Evolutionary conservation across 2,888 invertebrate species (phyloP), one percentile per base, ranked within the genome.

Genomic region (Eupithecia abbreviata): DNA sequence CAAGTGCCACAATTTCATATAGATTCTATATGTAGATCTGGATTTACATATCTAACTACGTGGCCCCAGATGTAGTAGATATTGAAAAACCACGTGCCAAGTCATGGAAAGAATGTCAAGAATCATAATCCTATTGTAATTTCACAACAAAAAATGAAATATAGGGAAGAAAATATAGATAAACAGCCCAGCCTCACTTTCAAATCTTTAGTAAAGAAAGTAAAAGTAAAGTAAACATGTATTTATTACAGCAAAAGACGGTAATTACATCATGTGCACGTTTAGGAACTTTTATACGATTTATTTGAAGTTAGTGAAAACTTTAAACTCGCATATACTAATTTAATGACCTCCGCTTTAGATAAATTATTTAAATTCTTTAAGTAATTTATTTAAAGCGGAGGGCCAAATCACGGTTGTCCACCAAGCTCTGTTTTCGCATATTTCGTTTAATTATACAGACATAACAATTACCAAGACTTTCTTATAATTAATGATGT

Each of bases 401-500:
- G 13, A 15, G 49, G 13, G 4, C 15, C 13, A 51, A 49, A 12
- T 49, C 12, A 6, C 13, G 5, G 12, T 4, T 15, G 15, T 13
- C 4, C 13, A 51, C 49, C 49, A 15, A 51, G 15, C 49, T 15
- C 4, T 49, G 13, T 49, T 49, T 5, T 45, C 1, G 15, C 49
- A 51, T 15, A 51, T 51, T 4, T 51, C 15, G 5, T 15, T 51
- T 5, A 51, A 51, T 51, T 13, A 51, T 51, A 15, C 13, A 51
- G 4, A 51, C 5, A 15, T 5, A 15, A 51, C 49, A 3, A 15
- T 49, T 49, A 3, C 10, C 4, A 49, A 49, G 49, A 49, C 4
- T 15, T 51, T 45, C 30, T 18, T 30, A 47, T 47, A 65, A 65
- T 65, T 65, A 74, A 71, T n/a, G 71, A 75, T 67, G 62, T 70